A percentile compares a stretch with the other conserved stretches of the same genome.
These are phyloP conservation scores for Dicyrtoma fusca DNA, from an alignment of 2,888 invertebrate species.

Conservation along the genomic window DNA sequence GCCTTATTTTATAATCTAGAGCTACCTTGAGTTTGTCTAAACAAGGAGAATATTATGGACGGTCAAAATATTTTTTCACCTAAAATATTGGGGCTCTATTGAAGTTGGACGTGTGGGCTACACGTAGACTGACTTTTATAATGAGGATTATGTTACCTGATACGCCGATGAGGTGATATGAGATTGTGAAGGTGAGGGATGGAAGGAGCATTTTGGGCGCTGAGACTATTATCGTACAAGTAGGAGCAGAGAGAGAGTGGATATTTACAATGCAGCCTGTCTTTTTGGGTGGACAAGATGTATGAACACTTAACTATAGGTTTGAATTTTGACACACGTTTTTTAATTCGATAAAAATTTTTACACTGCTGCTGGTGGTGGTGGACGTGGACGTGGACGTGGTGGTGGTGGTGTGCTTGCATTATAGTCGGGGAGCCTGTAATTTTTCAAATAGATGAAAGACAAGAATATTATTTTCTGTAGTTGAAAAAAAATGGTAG, in stretches of 20 bases:
- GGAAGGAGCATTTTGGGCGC: slow-evolving; percentile 12
- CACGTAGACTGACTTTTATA: slow-evolving; percentile 5
- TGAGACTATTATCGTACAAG: neutral
- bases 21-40: slow-evolving; percentile 10
- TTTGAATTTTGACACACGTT: too few species aligned
- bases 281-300: neutral
- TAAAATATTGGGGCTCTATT: slow-evolving; percentile 1
- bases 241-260: too few species aligned
- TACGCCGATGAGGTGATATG: slow-evolving; percentile 25
- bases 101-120: neutral
- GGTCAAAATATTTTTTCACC: neutral
- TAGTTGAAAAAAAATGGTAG: too few species aligned
- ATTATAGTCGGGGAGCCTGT: neutral
- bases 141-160: slow-evolving; percentile 25
- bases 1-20: slow-evolving; percentile 5
- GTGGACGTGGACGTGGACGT: neutral
- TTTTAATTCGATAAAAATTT: neutral
- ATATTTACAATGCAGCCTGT: neutral
- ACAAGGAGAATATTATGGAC: slow-evolving; percentile 9
- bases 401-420: neutral
- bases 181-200: slow-evolving; percentile 18
- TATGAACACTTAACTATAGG: neutral
- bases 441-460: slow-evolving; percentile 21
- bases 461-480: neutral
- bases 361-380: neutral